These are phyloP conservation scores for Matsumyia berberina DNA, from an alignment of 2,888 invertebrate species.

Conservation along the genomic window DNA sequence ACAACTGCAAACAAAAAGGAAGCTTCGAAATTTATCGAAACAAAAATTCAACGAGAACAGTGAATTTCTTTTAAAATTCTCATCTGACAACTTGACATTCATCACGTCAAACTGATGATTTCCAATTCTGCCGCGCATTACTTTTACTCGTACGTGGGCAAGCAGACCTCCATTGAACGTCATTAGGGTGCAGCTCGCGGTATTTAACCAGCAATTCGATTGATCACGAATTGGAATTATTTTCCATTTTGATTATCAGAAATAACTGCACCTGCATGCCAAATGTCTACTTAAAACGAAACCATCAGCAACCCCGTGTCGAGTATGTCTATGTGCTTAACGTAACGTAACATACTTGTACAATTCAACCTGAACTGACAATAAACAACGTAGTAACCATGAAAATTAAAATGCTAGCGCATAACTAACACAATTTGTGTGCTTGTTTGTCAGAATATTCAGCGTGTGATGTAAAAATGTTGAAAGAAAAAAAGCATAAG, in stretches of 20 bases:
- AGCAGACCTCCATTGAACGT: conserved; percentile 3
- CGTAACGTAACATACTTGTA: neutral
- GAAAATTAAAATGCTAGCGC: too few relatives aligned
- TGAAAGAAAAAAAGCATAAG: too few relatives aligned
- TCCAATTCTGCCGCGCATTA: neutral
- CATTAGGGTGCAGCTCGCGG: conserved; percentile 4
- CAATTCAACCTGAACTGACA: too few relatives aligned
- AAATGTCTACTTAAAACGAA: neutral
- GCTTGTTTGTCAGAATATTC: too few relatives aligned
- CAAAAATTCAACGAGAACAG: too few relatives aligned
- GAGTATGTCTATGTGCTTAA: neutral
- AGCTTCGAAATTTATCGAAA: too few relatives aligned
- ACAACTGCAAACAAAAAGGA: too few relatives aligned
- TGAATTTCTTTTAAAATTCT: too few relatives aligned
- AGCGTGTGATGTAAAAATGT: too few relatives aligned
- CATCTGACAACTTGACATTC: neutral
- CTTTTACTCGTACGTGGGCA: neutral
- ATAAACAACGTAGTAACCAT: too few relatives aligned
- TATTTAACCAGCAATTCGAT: neutral
- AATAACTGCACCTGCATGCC: conserved; percentile 4
- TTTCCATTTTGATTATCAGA: neutral
- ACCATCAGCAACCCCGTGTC: neutral
- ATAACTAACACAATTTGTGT: too few relatives aligned
- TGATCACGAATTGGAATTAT: conserved; percentile 12
- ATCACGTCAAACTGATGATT: neutral